Evolutionary conservation across 2,113 vertebrate species (phyloP).

Genomic region (Steatornis caripensis): DNA sequence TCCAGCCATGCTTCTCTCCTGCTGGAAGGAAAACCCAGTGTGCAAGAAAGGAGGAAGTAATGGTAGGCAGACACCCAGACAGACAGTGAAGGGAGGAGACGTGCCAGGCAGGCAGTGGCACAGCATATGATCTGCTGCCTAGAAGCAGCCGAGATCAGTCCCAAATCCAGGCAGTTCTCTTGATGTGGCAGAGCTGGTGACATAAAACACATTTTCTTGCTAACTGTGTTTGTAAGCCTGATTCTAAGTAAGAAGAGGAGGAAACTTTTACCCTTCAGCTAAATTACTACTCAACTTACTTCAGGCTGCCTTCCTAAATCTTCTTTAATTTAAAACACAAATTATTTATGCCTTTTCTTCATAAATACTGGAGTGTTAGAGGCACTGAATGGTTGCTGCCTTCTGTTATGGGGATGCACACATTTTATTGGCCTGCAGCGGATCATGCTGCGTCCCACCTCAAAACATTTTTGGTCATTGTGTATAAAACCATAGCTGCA

Average conservation of each 20-base stretch:
- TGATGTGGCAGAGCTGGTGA: neutral
- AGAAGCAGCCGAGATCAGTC: neutral
- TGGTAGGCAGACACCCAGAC: neutral
- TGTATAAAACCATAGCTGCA: neutral
- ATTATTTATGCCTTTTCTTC: neutral
- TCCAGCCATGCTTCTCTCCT: neutral
- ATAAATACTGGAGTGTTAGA: neutral
- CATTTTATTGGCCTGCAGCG: neutral
- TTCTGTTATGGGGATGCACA: fast-evolving
- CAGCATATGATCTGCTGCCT: neutral
- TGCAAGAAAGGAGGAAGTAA: neutral
- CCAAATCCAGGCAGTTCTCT: neutral
- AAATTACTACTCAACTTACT: neutral
- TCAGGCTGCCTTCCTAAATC: neutral
- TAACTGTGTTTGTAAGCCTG: neutral
- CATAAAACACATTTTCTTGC: neutral
- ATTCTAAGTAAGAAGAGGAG: neutral
- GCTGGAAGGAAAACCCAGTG: neutral
- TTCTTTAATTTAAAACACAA: neutral
- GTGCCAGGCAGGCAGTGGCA: neutral
- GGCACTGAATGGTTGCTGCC: neutral
- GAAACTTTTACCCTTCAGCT: neutral
- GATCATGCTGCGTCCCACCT: neutral
- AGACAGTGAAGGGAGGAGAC: neutral
- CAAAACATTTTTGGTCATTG: neutral